Evolutionary conservation across 92 coral and sea anemone genomes (phyloP).

Genomic region (Umimayanthus chanpuru): DNA sequence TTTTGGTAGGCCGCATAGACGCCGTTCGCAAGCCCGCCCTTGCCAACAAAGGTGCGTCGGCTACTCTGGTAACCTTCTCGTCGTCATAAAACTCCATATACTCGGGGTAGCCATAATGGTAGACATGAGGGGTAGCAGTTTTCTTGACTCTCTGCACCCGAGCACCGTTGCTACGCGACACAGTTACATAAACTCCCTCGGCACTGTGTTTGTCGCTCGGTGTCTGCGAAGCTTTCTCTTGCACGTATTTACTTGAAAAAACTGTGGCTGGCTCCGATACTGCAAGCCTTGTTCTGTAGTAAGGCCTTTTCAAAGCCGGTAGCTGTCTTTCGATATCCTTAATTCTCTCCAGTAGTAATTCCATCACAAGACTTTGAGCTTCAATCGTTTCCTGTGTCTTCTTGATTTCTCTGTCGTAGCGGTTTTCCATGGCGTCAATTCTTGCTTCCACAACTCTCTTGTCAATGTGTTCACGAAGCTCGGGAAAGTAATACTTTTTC

Average conservation of each 20-base stretch:
- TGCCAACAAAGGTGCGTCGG: background rate
- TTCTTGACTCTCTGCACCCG: slow-evolving; percentile 36
- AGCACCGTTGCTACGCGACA: slow-evolving; percentile 51
- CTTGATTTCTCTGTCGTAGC: slow-evolving; percentile 41
- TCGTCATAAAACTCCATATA: slow-evolving; percentile 16
- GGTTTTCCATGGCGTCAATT: slow-evolving; percentile 40
- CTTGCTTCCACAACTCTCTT: slow-evolving; percentile 43
- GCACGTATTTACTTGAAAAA: slow-evolving; percentile 37
- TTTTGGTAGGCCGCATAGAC: background rate
- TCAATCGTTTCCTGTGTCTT: slow-evolving; percentile 28
- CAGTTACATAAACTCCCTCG: slow-evolving; percentile 42
- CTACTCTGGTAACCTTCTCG: slow-evolving; percentile 1
- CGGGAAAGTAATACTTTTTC: slow-evolving; percentile 32
- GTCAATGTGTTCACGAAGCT: slow-evolving; percentile 38
- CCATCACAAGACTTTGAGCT: slow-evolving; percentile 45
- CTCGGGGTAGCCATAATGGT: slow-evolving; percentile 30
- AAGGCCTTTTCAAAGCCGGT: slow-evolving; percentile 23
- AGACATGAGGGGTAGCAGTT: slow-evolving; percentile 13
- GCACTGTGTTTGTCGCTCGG: slow-evolving; percentile 43
- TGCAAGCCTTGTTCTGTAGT: slow-evolving; percentile 11
- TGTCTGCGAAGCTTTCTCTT: slow-evolving; percentile 42
- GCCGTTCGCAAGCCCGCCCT: slow-evolving; percentile 26
- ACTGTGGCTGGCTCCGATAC: slow-evolving; percentile 24
- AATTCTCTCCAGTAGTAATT: slow-evolving; percentile 32
- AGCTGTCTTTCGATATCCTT: slow-evolving; percentile 34